Base-by-base conservation (phyloP, 1,140 invertebrate genomes). In the Panonychus citri region DNA sequence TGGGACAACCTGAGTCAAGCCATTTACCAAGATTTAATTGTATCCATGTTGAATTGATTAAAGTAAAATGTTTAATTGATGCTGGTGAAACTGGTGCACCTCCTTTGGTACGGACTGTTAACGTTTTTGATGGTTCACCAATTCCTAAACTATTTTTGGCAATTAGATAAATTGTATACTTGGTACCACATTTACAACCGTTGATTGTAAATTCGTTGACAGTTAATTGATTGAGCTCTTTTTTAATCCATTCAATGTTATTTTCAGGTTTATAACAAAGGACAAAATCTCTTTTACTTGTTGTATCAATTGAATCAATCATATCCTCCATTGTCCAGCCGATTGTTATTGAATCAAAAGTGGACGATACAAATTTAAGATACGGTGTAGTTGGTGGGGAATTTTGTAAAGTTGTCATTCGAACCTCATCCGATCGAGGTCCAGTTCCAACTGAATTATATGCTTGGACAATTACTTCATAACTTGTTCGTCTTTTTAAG, bases 101-200 rank as follows among this genome's bases (percentile, higher is more conserved):
- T 3, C 64, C 64, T 24, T 65, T 59, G 10, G 64, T 65, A 40
- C 55, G 57, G 13, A 55, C 57, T 0, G 58, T 54, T 13, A 66
- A 56, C 17, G 61, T 59, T 28, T 65, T 59, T 65, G 85, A 86
- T 1, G 85, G 82, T 26, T 85, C 70, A 0, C 85, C 84, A 55
- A 83, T 85, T 15, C 84, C 85, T 61, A 87, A 85, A 64, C 81
- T 78, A 59, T 73, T 73, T 67, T 81, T 85, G 10, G 85, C 84
- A 0, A 82, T 85, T 40, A 88, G 78, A 66, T 86, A 88, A 43
- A 88, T 74, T 64, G 87, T 81, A 67, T 89, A 89, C 25, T 78
- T 75, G 0, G 83, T 85, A 15, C 85, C 85, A 65, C 85, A 88
- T 26, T 51, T 43, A 17, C 60, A 49, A 19, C 78, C 34, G 3